Percentiles rank a stretch among this genome's conserved stretches.
Evolutionary conservation across 2,113 vertebrate species (phyloP).

Genomic region (Mobula birostris): DNA sequence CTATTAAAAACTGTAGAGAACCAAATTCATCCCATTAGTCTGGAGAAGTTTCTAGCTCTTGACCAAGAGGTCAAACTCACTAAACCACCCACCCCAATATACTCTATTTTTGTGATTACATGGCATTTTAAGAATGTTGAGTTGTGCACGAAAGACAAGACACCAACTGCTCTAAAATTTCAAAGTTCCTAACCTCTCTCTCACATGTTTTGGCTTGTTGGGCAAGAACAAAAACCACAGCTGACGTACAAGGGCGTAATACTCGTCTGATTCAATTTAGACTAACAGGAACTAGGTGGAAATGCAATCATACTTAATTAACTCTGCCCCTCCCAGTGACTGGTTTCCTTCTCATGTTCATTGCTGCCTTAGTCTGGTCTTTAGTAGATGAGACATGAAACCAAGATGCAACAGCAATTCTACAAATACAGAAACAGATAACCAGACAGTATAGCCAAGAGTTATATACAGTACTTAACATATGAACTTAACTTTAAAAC

Average conservation of each 20-base stretch:
- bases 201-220: neutral
- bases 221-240: neutral
- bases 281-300: neutral
- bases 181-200: neutral
- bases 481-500: neutral
- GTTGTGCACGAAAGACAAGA: neutral
- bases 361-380: neutral
- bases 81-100: neutral
- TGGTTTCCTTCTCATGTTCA: neutral
- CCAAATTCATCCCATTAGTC: neutral
- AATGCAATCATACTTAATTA: neutral
- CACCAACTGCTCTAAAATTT: neutral
- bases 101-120: neutral
- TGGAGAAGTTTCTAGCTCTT: neutral
- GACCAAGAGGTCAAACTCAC: neutral
- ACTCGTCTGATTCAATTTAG: neutral
- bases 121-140: conserved; percentile 2
- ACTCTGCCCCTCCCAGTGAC: neutral
- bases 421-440: neutral
- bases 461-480: neutral
- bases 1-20: neutral
- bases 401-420: neutral
- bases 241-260: neutral
- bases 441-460: neutral
- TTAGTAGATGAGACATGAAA: neutral